Evolutionary conservation across 2,113 vertebrate species (phyloP), one percentile per base, ranked within the genome.

Genomic region (Mystacornis crossleyi): DNA sequence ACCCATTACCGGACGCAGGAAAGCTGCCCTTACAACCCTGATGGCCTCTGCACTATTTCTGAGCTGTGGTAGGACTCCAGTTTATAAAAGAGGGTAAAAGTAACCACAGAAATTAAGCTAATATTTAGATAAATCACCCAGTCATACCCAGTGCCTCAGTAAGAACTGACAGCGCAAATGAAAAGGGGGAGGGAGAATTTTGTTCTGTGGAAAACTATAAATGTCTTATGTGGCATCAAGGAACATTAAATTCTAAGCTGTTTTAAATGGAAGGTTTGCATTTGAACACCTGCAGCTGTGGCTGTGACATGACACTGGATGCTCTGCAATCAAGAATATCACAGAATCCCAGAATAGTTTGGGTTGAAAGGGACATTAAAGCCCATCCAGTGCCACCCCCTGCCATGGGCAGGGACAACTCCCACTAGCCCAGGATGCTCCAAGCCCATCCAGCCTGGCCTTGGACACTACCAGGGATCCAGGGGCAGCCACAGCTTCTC

Each of bases 381-480:
- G 29, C 16, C 7, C 47, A 54, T 25, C 3, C 53, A 47, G 24
- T 60, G 3, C 18, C 33, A 51, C 38, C 6, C 42, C 11, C 15
- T 78, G 28, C 47, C 40, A 16, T 11, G 40, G 53, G 12, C 47
- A 61, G 28, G 18, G 45, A n/a, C 61, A 40, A 13, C 29, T 74
- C 5, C 45, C 38, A 25, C 24, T 14, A 1, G 0, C 53, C 29
- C 61, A 34, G 47, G 3, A 0, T 14, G 38, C 29, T 89, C 40
- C 36, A 73, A 66, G 18, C 15, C 15, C 12, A 0, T 45, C 67
- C 57, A 61, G 0, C 45, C 45, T 61, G 57, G 34, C 34, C 53
- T 61, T 40, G 54, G 40, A 5, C 29, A 40, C 19, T 74, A 1
- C 10, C 69, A 81, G 86, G 60, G 33, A 51, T 65, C 18, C 23